Conservation (phyloP, 2,888 invertebrate species). For the Leucophenga maculata region DNA sequence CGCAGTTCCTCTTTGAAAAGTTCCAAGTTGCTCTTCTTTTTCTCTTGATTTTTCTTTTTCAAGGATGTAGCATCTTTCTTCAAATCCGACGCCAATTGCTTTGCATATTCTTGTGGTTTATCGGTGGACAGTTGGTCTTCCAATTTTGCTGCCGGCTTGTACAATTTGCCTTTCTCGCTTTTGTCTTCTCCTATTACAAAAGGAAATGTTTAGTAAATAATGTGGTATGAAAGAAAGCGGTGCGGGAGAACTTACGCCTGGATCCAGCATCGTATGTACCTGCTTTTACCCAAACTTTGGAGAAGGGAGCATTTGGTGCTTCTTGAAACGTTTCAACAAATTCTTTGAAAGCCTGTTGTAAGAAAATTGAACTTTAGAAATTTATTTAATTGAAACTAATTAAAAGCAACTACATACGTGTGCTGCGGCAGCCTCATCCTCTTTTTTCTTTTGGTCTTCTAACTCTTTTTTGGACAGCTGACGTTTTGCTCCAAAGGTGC, state of each 20-base stretch:
- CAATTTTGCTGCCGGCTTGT: conserved; percentile 90
- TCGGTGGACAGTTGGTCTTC: conserved; percentile 78
- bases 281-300: conserved; percentile 98
- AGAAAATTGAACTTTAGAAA: neutral
- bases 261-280: conserved; percentile 97
- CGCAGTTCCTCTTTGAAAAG: conserved; percentile 98
- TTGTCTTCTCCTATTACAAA: conserved; percentile 84
- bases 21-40: conserved; percentile 97
- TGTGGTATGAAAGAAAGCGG: neutral
- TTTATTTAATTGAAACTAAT: neutral
- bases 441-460: conserved; percentile 89
- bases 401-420: conserved; percentile 77
- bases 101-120: conserved; percentile 80
- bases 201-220: neutral
- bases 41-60: conserved; percentile 85
- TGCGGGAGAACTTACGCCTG: conserved; percentile 78
- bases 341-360: conserved; percentile 88
- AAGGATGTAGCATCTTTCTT: conserved; percentile 76
- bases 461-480: conserved; percentile 85
- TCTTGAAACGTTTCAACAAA: conserved; percentile 98
- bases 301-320: conserved; percentile 79
- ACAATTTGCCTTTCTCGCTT: conserved; percentile 90
- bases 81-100: conserved; percentile 76
- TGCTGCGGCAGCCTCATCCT: conserved; percentile 92
- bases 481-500: conserved; percentile 79